phyloP scores from a whole-genome alignment of 2,113 vertebrate species.

The Oxyruncus cristatus region DNA sequence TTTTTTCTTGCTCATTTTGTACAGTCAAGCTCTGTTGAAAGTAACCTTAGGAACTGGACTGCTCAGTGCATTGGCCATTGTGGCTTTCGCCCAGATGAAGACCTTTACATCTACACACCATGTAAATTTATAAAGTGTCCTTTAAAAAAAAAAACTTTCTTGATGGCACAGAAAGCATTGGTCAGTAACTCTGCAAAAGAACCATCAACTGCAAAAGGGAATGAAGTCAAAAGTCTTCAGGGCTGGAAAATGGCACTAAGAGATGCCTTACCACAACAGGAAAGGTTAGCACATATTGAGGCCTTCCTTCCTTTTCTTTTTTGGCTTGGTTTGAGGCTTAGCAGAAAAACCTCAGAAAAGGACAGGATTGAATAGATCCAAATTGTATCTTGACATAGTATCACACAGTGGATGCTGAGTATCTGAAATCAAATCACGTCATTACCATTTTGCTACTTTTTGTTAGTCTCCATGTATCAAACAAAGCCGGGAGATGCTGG shows the following conservation, averaged over 20 bases:
- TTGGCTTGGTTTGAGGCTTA: background rate
- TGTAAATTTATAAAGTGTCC: background rate
- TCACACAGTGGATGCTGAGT: background rate
- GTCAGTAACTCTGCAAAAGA: background rate
- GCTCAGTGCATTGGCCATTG: background rate
- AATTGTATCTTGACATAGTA: background rate
- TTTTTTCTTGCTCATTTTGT: slow-evolving; percentile 18
- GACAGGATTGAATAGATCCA: background rate
- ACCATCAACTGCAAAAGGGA: background rate
- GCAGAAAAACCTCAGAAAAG: background rate
- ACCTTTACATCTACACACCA: background rate
- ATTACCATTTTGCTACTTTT: background rate
- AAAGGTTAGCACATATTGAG: background rate
- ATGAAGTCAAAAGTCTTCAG: background rate
- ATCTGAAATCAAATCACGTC: background rate
- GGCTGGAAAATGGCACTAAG: background rate
- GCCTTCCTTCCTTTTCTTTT: background rate
- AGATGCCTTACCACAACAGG: background rate
- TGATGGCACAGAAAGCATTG: background rate
- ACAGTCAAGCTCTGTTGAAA: slow-evolving; percentile 23
- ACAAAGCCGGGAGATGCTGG: background rate
- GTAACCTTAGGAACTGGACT: background rate
- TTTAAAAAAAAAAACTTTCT: background rate
- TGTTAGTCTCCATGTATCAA: background rate
- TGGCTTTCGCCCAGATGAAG: background rate